phyloP scores from a whole-genome alignment of 2,797 vertebrate genomes.

The Gambelia wislizenii region DNA sequence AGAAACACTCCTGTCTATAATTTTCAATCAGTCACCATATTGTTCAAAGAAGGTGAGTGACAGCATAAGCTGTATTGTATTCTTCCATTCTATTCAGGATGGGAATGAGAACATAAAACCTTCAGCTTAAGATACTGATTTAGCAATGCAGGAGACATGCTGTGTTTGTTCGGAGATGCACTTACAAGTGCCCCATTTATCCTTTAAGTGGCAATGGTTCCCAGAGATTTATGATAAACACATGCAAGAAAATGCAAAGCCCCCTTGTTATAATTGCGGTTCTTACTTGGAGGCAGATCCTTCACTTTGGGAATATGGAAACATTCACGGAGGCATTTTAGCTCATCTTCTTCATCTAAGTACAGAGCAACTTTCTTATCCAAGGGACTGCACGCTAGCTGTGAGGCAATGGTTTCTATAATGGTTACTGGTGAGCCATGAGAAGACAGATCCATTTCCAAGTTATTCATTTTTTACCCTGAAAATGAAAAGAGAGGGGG shows the following conservation, averaged over 20 bases:
- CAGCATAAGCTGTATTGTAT: conserved; percentile 65
- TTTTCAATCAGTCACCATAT: conserved; percentile 76
- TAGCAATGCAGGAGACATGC: conserved; percentile 54
- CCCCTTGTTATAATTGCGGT: conserved; percentile 44
- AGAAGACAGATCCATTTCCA: conserved; percentile 72
- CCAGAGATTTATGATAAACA: conserved; percentile 63
- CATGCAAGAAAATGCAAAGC: conserved; percentile 37
- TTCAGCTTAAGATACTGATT: conserved; percentile 68
- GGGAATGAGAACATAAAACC: conserved; percentile 56
- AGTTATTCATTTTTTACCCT: conserved; percentile 60
- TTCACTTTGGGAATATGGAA: conserved; percentile 88
- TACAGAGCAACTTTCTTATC: conserved; percentile 82
- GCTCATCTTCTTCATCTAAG: conserved; percentile 86
- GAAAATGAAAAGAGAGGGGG: conserved; percentile 35
- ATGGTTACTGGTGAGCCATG: conserved; percentile 68
- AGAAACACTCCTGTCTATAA: conserved; percentile 69
- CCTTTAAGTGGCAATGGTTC: conserved; percentile 60
- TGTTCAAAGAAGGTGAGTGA: conserved; percentile 75
- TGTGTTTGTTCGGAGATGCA: conserved; percentile 64
- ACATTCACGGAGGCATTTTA: conserved; percentile 81
- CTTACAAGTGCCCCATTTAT: conserved; percentile 63
- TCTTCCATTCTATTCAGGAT: conserved; percentile 55
- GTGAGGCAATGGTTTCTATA: conserved; percentile 74
- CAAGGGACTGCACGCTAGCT: conserved; percentile 79
- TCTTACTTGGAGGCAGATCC: conserved; percentile 89